Conservation (phyloP, 2,797 vertebrate species). For the Cheirogaleus major region DNA sequence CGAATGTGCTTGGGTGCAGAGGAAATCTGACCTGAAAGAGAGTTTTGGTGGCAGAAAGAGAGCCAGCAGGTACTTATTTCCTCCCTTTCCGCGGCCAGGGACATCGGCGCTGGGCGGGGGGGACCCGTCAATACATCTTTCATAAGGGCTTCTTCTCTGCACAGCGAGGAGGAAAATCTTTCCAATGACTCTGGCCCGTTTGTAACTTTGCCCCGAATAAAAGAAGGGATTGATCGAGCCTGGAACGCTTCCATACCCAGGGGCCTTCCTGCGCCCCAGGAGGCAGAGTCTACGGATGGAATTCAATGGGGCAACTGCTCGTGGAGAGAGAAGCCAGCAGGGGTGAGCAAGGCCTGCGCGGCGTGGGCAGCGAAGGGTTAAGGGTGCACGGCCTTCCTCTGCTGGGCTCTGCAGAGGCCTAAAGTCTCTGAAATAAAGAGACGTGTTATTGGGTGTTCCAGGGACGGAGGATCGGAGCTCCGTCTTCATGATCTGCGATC, state of each 20-base stretch:
- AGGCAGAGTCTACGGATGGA: not conserved
- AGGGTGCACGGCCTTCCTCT: not conserved
- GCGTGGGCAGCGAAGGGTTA: not conserved
- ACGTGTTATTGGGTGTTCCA: not conserved
- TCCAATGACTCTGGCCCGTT: not conserved
- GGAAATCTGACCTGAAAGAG: constrained; percentile 50
- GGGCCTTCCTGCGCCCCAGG: not conserved
- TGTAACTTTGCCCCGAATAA: constrained; percentile 58
- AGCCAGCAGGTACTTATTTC: constrained; percentile 5
- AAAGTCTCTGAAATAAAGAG: not conserved
- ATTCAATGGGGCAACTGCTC: not conserved
- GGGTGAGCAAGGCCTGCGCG: not conserved
- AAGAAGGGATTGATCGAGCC: constrained; percentile 58
- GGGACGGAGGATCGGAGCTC: too few species aligned
- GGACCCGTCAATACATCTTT: constrained; percentile 53
- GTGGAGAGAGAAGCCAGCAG: not conserved
- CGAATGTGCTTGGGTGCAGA: constrained; percentile 37
- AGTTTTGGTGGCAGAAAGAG: constrained; percentile 12
- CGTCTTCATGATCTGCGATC: accelerated
- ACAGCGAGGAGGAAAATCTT: constrained; percentile 52
- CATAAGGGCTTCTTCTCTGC: constrained; percentile 29
- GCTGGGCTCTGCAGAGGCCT: not conserved
- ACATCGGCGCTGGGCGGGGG: not conserved
- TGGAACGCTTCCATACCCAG: not conserved
- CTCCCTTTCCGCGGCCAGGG: not conserved